Percentiles rank a stretch among this genome's conserved stretches.
Conservation (phyloP, 2,888 invertebrate species). For the Apantesis nais region DNA sequence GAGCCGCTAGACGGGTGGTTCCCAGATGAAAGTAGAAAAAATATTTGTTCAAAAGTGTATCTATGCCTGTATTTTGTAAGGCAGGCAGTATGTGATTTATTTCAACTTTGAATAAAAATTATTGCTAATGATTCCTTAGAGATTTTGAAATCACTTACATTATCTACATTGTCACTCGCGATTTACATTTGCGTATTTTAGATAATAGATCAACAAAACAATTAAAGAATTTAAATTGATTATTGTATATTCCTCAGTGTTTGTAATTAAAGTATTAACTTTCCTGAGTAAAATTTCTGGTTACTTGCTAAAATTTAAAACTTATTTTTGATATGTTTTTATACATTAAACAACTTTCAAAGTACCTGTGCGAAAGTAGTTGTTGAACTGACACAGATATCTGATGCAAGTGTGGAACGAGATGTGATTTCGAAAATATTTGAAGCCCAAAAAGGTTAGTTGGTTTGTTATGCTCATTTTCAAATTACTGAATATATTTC, state of each 20-base stretch:
- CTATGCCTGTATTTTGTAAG: neutral
- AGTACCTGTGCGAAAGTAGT: neutral
- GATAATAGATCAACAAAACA: neutral
- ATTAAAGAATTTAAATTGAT: neutral
- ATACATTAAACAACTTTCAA: neutral
- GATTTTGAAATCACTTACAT: neutral
- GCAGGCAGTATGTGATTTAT: neutral
- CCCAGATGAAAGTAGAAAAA: neutral
- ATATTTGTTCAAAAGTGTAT: neutral
- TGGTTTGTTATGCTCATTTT: neutral
- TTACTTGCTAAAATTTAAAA: neutral
- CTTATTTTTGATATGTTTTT: neutral
- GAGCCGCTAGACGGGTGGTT: neutral
- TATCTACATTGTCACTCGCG: neutral
- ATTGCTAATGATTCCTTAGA: neutral
- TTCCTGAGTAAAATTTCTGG: neutral
- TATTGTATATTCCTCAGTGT: neutral
- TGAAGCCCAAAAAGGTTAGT: neutral
- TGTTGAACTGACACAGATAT: neutral
- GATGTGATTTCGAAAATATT: neutral
- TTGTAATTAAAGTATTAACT: neutral
- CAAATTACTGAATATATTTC: neutral
- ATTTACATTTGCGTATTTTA: slow-evolving; percentile 2
- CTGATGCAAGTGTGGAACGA: neutral
- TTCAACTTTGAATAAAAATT: neutral